phyloP scores from a whole-genome alignment of 2,888 invertebrate species.

The Aleiodes leptofemur region DNA sequence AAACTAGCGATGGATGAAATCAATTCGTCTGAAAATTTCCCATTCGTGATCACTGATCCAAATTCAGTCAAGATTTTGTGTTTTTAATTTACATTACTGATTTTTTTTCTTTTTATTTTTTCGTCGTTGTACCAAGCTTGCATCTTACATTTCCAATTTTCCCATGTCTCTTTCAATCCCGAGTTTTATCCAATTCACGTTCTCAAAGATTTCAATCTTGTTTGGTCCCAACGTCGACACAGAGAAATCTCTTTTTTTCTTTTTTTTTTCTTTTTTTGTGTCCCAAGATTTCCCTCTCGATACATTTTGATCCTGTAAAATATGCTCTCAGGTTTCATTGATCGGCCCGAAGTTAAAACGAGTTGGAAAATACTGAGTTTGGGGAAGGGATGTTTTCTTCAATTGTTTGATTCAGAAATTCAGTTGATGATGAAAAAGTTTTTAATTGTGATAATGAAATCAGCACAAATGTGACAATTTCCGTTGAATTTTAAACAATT shows the following conservation, averaged over 20 bases:
- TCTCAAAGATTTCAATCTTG: slow-evolving; percentile 69
- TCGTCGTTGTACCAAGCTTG: slow-evolving; percentile 32
- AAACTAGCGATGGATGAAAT: too few relatives aligned
- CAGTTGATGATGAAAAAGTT: too few relatives aligned
- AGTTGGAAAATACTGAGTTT: too few relatives aligned
- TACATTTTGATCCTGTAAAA: slow-evolving; percentile 47
- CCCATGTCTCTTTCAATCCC: slow-evolving; percentile 63
- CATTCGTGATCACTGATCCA: too few relatives aligned
- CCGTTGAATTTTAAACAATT: too few relatives aligned
- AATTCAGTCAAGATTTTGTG: neutral
- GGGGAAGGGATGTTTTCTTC: too few relatives aligned
- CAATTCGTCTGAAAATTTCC: too few relatives aligned
- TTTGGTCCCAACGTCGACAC: slow-evolving; percentile 59
- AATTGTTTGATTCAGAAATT: too few relatives aligned
- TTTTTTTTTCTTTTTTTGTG: slow-evolving; percentile 11
- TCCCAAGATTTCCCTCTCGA: slow-evolving; percentile 44
- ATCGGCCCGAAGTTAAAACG: neutral
- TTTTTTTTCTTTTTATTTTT: neutral
- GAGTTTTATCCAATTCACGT: slow-evolving; percentile 62
- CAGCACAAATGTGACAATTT: too few relatives aligned
- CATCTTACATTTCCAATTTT: slow-evolving; percentile 62
- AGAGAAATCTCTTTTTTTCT: slow-evolving; percentile 61
- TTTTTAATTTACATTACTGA: neutral
- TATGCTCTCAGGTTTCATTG: slow-evolving; percentile 9
- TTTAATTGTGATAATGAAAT: too few relatives aligned